Conservation (phyloP, 1,140 invertebrate species). For the Wiebesia pumilae region DNA sequence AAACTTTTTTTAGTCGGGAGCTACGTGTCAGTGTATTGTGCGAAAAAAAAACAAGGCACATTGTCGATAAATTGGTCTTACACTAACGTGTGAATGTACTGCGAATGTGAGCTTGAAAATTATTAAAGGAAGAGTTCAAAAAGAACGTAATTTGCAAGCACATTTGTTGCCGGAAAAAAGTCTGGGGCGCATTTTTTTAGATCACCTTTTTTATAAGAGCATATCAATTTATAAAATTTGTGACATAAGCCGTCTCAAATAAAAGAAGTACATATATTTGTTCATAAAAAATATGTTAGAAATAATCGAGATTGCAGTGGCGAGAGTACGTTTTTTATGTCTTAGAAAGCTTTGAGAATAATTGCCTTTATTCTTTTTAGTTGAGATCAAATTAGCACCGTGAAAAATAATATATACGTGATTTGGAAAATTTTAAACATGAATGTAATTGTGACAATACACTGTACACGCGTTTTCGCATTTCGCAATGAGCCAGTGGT, state of each 20-base stretch:
- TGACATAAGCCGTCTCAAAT: slow-evolving; percentile 13
- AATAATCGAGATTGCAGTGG: background rate
- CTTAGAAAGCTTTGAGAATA: slow-evolving; percentile 42
- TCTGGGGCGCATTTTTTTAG: slow-evolving; percentile 45
- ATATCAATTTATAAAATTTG: slow-evolving; percentile 38
- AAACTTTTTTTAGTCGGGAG: slow-evolving; percentile 26
- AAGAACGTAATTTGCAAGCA: slow-evolving; percentile 2
- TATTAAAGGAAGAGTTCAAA: background rate
- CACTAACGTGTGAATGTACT: slow-evolving; percentile 8
- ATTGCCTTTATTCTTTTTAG: slow-evolving; percentile 20
- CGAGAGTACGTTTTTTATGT: slow-evolving; percentile 23
- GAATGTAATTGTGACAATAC: slow-evolving; percentile 17
- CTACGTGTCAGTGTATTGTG: slow-evolving; percentile 4
- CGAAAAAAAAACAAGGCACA: slow-evolving; percentile 8
- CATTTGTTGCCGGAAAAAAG: slow-evolving; percentile 6
- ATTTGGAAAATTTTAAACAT: slow-evolving; percentile 41
- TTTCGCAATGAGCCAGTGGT: slow-evolving; percentile 49
- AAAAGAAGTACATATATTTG: slow-evolving; percentile 14
- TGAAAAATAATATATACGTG: slow-evolving; percentile 2
- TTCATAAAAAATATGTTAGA: slow-evolving; percentile 4
- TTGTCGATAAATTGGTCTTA: slow-evolving; percentile 30
- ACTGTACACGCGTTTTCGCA: slow-evolving; percentile 42
- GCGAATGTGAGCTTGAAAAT: slow-evolving; percentile 8
- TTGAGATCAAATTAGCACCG: slow-evolving; percentile 39
- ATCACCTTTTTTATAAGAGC: slow-evolving; percentile 34